Base-by-base conservation (phyloP, 2,888 invertebrate genomes). In the Apotomis betuletana region DNA sequence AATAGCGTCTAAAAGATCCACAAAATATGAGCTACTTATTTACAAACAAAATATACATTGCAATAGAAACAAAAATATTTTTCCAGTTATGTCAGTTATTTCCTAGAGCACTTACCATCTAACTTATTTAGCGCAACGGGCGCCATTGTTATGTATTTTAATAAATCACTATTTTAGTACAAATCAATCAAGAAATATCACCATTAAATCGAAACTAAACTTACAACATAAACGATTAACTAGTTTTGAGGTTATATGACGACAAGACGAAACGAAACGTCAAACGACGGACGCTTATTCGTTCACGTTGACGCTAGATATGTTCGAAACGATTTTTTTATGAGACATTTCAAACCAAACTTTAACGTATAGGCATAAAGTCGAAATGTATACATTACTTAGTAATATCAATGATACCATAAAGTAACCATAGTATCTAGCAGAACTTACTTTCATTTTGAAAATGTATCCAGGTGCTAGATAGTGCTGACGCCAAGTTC, bases 71-170 rank as follows among this genome's bases (percentile, higher is more conserved):
- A 27, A 27, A 27, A 27, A 27, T 41, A 41, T 41, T 41, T 41
- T 41, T 41, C 5, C 5, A 41, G 5, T 5, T 49, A 49, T 49
- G 9, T 49, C 49, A 3, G 9, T 8, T 49, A 9, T 41, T 49
- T 49, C 1, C 49, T 9, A 10, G 44, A n/a, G 6, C 9, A 71
- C 77, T 78, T 79, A 87, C 88, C 88, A 69, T 83, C 80, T 60
- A 80, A 71, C 9, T 80, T 74, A 41, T 80, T 81, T 44, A 73
- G 80, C 59, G 74, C 74, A 67, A 75, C 79, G 8, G 85, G 88
- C 44, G 88, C 83, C 88, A 88, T 88, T 73, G 54, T 77, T 55
- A 58, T 38, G 9, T 15, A 27, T 36, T 52, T 6, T 5, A 58
- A 27, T 59, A 10, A 36, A 58, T n/a, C 27, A 69, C 69, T 27